Base-by-base conservation (phyloP, 2,113 vertebrate genomes). In the Epinephelus cyanopodus region DNA sequence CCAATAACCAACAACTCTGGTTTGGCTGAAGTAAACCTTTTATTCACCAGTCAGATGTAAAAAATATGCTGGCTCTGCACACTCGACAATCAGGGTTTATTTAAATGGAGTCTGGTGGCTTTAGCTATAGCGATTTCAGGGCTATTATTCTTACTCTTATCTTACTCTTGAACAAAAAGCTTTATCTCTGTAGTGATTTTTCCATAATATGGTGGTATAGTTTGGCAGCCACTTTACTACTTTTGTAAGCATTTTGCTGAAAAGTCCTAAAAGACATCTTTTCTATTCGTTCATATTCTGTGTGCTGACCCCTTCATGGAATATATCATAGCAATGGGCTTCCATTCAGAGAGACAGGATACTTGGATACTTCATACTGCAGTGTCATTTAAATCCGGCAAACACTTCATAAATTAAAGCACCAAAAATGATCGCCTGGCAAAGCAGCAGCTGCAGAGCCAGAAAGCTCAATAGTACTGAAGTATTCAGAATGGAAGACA, bases 401-500 rank as follows among this genome's bases (percentile, higher is more conserved):
- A 29, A 21, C 64, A 61, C 10, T 47, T 33, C 0, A 58, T 21
- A 27, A 50, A 58, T 23, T 23, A 68, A 7, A 23, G 15, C 18
- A n/a, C 2, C 0, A 19, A 60, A 33, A 52, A 18, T 33, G 12
- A 25, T 60, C 12, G 53, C 42, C n/a, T 52, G 33, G n/a, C 19
- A 63, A 71, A 65, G 29, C 17, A 69, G 21, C 23, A 56, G 3
- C 17, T 2, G 13, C 15, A 50, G 21, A 25, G 6, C 53, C 21
- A 62, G 12, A 47, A 42, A 54, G 21, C 17, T 19, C 14, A 13
- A 48, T 37, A 25, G 57, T 27, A 29, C 42, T 62, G 57, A 85
- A 85, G 57, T 80, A 77, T 86, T 81, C 27, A 74, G 67, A 85
- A 77, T 81, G 73, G 73, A 68, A 81, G 67, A 54, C 45, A 37